phyloP scores from a whole-genome alignment of 2,888 invertebrate genomes.

The Pardosa pseudoannulata region DNA sequence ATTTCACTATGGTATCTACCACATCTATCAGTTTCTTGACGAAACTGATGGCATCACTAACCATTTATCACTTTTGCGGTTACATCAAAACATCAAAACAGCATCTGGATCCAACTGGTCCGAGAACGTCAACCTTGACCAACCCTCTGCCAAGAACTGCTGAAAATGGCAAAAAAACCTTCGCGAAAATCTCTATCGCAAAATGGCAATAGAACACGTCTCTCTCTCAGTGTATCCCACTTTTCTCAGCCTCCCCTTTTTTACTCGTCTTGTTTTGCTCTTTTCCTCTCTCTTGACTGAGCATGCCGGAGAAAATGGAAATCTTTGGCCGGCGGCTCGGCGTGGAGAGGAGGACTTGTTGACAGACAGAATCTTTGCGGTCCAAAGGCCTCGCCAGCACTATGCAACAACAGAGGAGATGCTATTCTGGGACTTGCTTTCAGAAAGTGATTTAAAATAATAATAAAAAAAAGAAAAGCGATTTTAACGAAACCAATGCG shows the following conservation, averaged over 20 bases:
- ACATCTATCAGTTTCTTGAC: too few species aligned
- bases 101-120: not conserved
- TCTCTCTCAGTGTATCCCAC: not conserved
- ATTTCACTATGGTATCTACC: too few species aligned
- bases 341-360: constrained; percentile 5
- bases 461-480: too few species aligned
- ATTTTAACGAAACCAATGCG: too few species aligned
- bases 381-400: constrained; percentile 17
- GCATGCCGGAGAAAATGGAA: constrained; percentile 18
- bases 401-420: constrained; percentile 1
- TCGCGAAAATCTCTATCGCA: too few species aligned
- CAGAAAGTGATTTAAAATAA: not conserved
- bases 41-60: too few species aligned
- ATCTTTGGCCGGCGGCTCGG: constrained; percentile 47
- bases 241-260: not conserved
- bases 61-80: too few species aligned
- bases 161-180: not conserved
- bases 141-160: not conserved
- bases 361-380: constrained; percentile 24
- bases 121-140: not conserved
- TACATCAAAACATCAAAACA: not conserved
- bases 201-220: not conserved
- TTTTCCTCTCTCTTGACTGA: not conserved
- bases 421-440: constrained; percentile 40
- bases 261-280: not conserved